Evolutionary conservation across 2,888 invertebrate genomes (phyloP), one percentile per base, ranked within the genome.

Genomic region (Mechanitis messenoides): DNA sequence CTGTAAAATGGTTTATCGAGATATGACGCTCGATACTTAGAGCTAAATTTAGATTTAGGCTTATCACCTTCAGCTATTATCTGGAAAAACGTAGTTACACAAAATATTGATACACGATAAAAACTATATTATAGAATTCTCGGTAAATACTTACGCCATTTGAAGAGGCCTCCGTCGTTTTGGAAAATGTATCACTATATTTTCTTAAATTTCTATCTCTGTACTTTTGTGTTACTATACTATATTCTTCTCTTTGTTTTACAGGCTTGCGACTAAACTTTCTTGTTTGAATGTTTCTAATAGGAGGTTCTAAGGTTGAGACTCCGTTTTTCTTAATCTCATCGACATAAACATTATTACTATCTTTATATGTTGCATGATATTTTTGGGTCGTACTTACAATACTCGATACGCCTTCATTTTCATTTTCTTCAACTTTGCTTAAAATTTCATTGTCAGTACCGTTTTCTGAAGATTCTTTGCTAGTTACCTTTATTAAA

Each of bases 1-100:
- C 92, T 90, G 80, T 93, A 93, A 75, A 89, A 90, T 57, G 93
- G 92, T 72, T 91, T 90, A 60, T 92, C 91, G 60, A 90, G 78
- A 75, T 81, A 81, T 64, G 87, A 85, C 60, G 86, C 86, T 74
- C 92, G 87, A 78, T 92, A 93, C 78, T 92, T 91, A 65, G 92
- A 90, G 81, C 92, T 92, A 81, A 90, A 93, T 72, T 91, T 85
- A 77, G 85, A 86, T 74, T 87, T 84, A 71, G 85, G 80, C 76
- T 91, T 91, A 74, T 89, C 88, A 59, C 81, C 75, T 72, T 87
- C 90, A 67, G 82, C 75, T 70, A 75, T 80, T 72, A 88, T 87
- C 89, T 90, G 85, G 75, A 85, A 85, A 63, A 55, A 59, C 42
- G 31, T 45, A 45, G 5, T 54, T 59, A 45, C 20, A 9, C 53